Percentiles rank a stretch among this genome's conserved stretches.
Evolutionary conservation across 1,140 invertebrate genomes (phyloP).

Genomic region (Drosophila kikkawai): DNA sequence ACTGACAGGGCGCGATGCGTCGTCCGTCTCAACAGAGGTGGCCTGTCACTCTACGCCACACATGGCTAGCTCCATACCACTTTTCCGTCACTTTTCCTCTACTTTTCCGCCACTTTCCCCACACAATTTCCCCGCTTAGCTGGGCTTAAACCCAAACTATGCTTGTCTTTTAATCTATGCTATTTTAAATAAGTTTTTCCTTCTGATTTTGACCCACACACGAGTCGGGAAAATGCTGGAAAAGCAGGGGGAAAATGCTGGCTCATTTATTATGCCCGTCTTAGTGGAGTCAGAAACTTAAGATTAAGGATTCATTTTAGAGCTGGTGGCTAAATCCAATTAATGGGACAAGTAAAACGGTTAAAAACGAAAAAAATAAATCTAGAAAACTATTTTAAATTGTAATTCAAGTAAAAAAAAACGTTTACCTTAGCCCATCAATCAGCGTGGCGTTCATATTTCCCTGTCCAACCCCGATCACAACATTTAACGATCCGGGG

Average conservation of each 20-base stretch:
- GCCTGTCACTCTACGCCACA: conserved; percentile 63
- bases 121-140: conserved; percentile 20
- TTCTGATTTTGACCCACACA: conserved; percentile 28
- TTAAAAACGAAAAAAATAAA: neutral
- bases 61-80: conserved; percentile 17
- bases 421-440: neutral
- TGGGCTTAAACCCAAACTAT: conserved; percentile 61
- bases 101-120: neutral
- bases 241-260: neutral
- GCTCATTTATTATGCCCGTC: conserved; percentile 76
- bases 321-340: conserved; percentile 23
- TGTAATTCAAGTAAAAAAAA: neutral
- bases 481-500: conserved; percentile 40
- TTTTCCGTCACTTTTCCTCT: neutral
- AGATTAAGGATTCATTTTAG: conserved; percentile 22
- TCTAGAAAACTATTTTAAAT: too few species aligned
- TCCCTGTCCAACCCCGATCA: conserved; percentile 20
- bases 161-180: conserved; percentile 70
- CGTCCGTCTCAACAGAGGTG: conserved; percentile 37
- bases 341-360: conserved; percentile 1
- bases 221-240: conserved; percentile 11
- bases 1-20: conserved; percentile 67
- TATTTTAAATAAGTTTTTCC: conserved; percentile 75
- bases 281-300: conserved; percentile 21
- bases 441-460: conserved; percentile 18